Evolutionary conservation across 2,797 vertebrate species (phyloP).

Genomic region (Hydrophis major): DNA sequence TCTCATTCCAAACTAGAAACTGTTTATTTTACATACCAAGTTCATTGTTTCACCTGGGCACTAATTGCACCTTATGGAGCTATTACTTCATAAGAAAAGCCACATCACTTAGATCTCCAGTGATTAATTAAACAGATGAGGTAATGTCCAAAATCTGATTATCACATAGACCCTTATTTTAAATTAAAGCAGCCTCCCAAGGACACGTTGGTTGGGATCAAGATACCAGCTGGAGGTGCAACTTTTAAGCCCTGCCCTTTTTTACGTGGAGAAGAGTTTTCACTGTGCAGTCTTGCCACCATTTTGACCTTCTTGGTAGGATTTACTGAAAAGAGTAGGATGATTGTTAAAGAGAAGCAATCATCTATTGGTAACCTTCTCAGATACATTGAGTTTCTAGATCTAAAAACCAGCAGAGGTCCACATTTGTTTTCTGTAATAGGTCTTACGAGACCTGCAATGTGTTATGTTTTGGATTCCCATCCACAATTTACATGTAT

Average conservation of each 20-base stretch:
- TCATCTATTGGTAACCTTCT: slow-evolving; percentile 41
- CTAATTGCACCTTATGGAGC: slow-evolving; percentile 90
- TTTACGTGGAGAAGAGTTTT: not conserved
- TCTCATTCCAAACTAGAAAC: slow-evolving; percentile 73
- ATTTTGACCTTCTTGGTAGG: not conserved
- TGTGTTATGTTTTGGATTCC: slow-evolving; percentile 36
- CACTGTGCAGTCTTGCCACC: not conserved
- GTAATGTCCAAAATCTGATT: slow-evolving; percentile 61
- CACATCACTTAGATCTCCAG: slow-evolving; percentile 70
- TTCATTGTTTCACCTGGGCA: slow-evolving; percentile 75
- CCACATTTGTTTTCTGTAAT: slow-evolving; percentile 34
- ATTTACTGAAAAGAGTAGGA: not conserved
- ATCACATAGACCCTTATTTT: slow-evolving; percentile 43
- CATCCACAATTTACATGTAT: not conserved
- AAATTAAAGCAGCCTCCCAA: not conserved
- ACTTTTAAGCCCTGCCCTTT: not conserved
- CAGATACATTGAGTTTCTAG: slow-evolving; percentile 54
- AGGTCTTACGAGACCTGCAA: slow-evolving; percentile 34
- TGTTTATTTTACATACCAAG: slow-evolving; percentile 87
- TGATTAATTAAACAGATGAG: slow-evolving; percentile 84
- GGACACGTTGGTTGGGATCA: not conserved
- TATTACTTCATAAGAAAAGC: slow-evolving; percentile 75
- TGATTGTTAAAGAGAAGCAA: slow-evolving; percentile 48
- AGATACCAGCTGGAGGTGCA: not conserved
- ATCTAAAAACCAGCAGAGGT: slow-evolving; percentile 35